Evolutionary conservation across 2,113 vertebrate species (phyloP), one percentile per base, ranked within the genome.

Genomic region (Mustela nigripes): DNA sequence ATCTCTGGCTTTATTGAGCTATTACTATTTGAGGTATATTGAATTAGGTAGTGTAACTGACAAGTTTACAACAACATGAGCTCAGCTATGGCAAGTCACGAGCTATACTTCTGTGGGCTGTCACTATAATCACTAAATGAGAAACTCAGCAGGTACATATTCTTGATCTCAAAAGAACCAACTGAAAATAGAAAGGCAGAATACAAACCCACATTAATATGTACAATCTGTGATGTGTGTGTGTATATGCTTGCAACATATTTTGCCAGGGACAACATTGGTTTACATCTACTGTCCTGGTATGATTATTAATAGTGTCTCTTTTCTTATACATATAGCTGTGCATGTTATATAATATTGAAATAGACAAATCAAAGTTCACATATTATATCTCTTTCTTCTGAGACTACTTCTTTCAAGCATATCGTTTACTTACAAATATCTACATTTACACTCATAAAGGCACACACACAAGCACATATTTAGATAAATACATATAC

Each of bases 161-260:
- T 16, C 0, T n/a, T 67, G 56, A 71, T 48, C 4, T 21, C 50
- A 39, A 93, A 88, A 56, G 24, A 88, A 74, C 1, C 11, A 96
- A 28, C 31, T 74, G 8, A 93, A 96, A 95, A 85, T 48, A 60
- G 33, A 94, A 89, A 80, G 0, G 6, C 10, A 50, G 81, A 91
- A 4, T 14, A n/a, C 6, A 78, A 74, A 91, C 63, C 21, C 31
- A 58, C 31, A 45, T 69, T 45, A 86, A 65, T 60, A 53, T 78
- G 5, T 10, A 0, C 1, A 87, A 31, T 31, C 28, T 74, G n/a
- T 26, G 58, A 45, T 60, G 21, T 45, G 31, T 69, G 2, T 7
- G 1, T 18, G 0, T 7, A 1, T 31, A 1, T 0, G 42, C 5
- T 33, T 31, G 56, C 10, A 39, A 36, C 15, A 12, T 76, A 6